phyloP scores from a whole-genome alignment of 2,797 vertebrate genomes.

The Leuciscus waleckii region DNA sequence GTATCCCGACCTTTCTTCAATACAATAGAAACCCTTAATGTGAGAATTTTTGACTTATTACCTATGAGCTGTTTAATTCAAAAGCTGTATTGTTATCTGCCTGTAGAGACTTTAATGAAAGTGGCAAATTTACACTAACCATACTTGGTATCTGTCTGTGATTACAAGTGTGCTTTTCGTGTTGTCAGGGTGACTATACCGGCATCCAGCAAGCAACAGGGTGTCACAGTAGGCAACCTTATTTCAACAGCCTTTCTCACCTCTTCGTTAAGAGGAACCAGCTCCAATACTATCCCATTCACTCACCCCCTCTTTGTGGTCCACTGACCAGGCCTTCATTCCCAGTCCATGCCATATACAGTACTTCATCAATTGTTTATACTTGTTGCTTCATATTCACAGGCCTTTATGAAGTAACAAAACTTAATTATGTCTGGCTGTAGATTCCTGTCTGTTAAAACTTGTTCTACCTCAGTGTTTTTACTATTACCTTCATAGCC shows the following conservation, averaged over 20 bases:
- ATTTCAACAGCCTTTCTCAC: slow-evolving; percentile 62
- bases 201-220: slow-evolving; percentile 38
- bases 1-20: not conserved
- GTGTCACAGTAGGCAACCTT: slow-evolving; percentile 47
- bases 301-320: not conserved
- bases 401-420: not conserved
- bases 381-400: not conserved
- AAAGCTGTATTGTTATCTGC: slow-evolving; percentile 5
- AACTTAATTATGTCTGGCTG: not conserved
- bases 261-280: slow-evolving; percentile 26
- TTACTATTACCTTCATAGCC: not conserved
- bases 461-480: not conserved
- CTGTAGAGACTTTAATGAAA: slow-evolving; percentile 12
- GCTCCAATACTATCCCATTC: slow-evolving; percentile 13
- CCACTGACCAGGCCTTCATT: not conserved
- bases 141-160: slow-evolving; percentile 10
- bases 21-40: not conserved
- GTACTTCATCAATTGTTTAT: not conserved
- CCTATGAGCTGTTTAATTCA: not conserved
- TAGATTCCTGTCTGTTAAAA: not conserved
- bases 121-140: not conserved
- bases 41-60: not conserved
- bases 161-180: slow-evolving; percentile 29
- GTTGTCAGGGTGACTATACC: slow-evolving; percentile 59
- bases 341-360: not conserved